Percentiles rank a stretch among this genome's conserved stretches.
Evolutionary conservation across 1,140 invertebrate genomes (phyloP).

Genomic region (Zaprionus davidi): DNA sequence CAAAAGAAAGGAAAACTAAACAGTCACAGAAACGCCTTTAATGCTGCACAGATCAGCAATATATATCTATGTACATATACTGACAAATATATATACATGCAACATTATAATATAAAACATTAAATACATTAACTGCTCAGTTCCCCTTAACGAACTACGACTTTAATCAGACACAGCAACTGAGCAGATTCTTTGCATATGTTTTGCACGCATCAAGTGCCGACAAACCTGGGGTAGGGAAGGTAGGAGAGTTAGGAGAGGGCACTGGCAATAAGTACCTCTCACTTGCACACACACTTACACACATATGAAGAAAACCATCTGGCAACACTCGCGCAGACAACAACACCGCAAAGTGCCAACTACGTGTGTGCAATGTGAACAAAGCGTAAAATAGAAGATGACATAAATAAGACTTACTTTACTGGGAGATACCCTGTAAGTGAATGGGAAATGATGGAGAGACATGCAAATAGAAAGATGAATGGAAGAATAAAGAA

Average conservation of each 20-base stretch:
- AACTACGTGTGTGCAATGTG: conserved; percentile 49
- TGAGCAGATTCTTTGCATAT: conserved; percentile 8
- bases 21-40: background rate
- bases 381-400: conserved; percentile 14
- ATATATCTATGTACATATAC: no score
- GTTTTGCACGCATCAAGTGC: background rate
- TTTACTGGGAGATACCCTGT: background rate
- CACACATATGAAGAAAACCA: conserved; percentile 28
- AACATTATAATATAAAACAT: no score
- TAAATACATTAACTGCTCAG: background rate
- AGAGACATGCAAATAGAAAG: background rate
- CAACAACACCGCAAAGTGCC: conserved; percentile 43
- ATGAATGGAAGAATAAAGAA: background rate
- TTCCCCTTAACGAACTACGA: background rate
- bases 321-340: conserved; percentile 44
- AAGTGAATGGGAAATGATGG: background rate
- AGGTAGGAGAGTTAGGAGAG: background rate
- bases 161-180: conserved; percentile 6
- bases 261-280: background rate
- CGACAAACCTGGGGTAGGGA: background rate
- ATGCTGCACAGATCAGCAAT: background rate
- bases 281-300: conserved; percentile 21
- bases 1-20: background rate
- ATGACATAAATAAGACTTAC: background rate
- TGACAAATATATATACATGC: no score